Conservation (phyloP, 2,888 invertebrate species). For the Noctua comes region DNA sequence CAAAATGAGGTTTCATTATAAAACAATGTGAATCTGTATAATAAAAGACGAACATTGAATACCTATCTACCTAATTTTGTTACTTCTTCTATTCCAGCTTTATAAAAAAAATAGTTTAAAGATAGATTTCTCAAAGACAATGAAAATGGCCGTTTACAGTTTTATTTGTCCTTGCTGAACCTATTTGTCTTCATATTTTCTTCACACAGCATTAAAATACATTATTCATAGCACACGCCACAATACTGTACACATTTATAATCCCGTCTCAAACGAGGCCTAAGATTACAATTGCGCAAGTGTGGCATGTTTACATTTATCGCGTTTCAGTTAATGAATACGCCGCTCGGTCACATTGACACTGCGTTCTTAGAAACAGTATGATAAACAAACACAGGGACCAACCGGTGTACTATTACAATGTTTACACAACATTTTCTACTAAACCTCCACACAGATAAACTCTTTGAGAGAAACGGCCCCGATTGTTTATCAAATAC, state of each 20-base stretch:
- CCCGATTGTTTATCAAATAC: conserved; percentile 57
- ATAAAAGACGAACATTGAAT: background rate
- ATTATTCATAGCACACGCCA: conserved; percentile 43
- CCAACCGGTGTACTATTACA: conserved; percentile 70
- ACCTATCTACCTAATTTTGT: background rate
- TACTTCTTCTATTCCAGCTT: background rate
- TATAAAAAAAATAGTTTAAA: background rate
- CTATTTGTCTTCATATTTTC: conserved; percentile 37
- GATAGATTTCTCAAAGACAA: background rate
- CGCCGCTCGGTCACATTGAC: conserved; percentile 66
- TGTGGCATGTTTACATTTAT: conserved; percentile 72
- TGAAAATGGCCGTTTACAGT: background rate
- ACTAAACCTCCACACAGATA: conserved; percentile 58
- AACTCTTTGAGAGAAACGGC: conserved; percentile 55
- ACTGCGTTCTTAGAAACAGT: conserved; percentile 71
- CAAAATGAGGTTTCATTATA: background rate
- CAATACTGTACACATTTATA: conserved; percentile 44
- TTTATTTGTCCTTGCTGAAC: conserved; percentile 22
- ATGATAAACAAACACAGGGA: conserved; percentile 70
- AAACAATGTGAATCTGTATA: background rate
- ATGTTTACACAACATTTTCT: conserved; percentile 68
- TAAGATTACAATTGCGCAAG: conserved; percentile 56
- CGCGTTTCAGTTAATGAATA: conserved; percentile 72
- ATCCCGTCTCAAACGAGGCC: conserved; percentile 45
- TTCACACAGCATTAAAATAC: conserved; percentile 15